phyloP scores from a whole-genome alignment of 2,888 invertebrate species.

The Clusia tigrina region DNA sequence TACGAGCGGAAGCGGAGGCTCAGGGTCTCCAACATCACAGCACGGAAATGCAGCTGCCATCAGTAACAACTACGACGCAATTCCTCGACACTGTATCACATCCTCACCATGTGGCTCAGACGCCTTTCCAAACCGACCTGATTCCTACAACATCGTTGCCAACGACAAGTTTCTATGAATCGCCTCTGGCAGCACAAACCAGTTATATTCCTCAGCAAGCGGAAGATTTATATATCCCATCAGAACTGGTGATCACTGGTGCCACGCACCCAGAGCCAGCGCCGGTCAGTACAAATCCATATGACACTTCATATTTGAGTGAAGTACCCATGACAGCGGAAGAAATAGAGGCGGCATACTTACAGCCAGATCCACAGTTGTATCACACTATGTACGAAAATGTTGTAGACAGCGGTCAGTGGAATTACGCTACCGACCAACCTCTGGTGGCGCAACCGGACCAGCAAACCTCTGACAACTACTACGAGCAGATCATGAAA shows the following conservation, averaged over 20 bases:
- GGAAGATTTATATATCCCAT: background rate
- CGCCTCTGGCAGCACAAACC: background rate
- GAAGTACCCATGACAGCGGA: constrained; percentile 55
- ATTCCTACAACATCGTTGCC: background rate
- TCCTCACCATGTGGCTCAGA: constrained; percentile 37
- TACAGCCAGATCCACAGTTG: constrained; percentile 56
- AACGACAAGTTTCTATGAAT: constrained; percentile 9
- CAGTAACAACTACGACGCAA: constrained; percentile 22
- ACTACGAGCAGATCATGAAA: constrained; percentile 59
- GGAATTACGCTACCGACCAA: constrained; percentile 43
- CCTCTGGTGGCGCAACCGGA: constrained; percentile 5
- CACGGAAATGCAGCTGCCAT: constrained; percentile 17
- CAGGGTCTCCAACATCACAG: constrained; percentile 20
- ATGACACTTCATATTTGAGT: background rate
- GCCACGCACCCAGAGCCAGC: background rate
- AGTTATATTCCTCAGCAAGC: constrained; percentile 27
- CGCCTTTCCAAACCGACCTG: background rate
- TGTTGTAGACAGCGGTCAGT: constrained; percentile 54
- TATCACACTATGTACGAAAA: constrained; percentile 58
- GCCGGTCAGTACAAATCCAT: background rate
- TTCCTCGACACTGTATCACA: constrained; percentile 4
- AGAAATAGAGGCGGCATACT: constrained; percentile 56
- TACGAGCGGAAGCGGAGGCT: constrained; percentile 38
- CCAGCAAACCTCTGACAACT: constrained; percentile 42
- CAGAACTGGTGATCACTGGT: background rate